phyloP scores from a whole-genome alignment of 2,797 vertebrate genomes.

The Epinephelus malabaricus region DNA sequence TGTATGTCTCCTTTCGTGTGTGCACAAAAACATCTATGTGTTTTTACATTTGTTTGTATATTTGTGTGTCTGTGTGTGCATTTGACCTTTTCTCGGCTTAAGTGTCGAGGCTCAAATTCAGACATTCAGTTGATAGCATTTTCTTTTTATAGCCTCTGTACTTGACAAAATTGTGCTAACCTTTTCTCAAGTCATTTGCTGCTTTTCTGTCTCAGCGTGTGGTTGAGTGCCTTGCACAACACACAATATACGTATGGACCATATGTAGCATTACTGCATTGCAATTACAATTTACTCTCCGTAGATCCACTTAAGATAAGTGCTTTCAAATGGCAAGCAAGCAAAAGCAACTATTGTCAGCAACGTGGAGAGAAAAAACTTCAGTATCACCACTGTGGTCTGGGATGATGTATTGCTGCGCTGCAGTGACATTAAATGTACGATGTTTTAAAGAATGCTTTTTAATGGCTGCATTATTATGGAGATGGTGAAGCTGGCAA shows the following conservation, averaged over 20 bases:
- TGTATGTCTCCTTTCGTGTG: conserved; percentile 6
- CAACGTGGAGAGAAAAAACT: conserved; percentile 54
- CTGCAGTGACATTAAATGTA: conserved; percentile 45
- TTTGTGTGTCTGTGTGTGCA: conserved; percentile 19
- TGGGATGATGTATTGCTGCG: conserved; percentile 52
- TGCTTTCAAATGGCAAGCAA: conserved; percentile 80
- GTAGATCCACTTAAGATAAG: conserved; percentile 80
- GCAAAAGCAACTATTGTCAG: conserved; percentile 72
- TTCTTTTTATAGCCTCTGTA: conserved; percentile 71
- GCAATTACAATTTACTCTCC: conserved; percentile 80
- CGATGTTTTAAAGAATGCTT: conserved; percentile 50
- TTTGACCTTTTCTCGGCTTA: conserved; percentile 78
- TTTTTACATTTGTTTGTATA: conserved; percentile 53
- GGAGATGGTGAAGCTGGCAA: conserved; percentile 21
- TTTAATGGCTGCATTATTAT: conserved; percentile 57
- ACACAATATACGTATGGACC: conserved; percentile 61
- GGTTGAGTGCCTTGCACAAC: conserved; percentile 57
- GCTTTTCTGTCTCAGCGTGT: conserved; percentile 61
- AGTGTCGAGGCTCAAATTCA: conserved; percentile 74
- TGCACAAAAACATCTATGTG: conserved; percentile 26
- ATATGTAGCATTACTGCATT: conserved; percentile 72
- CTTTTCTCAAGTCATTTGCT: conserved; percentile 82
- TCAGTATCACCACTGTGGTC: conserved; percentile 36
- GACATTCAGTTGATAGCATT: conserved; percentile 72
- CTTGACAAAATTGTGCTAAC: conserved; percentile 83